Conservation (phyloP, 2,113 vertebrate genomes). For the Columba janthina region DNA sequence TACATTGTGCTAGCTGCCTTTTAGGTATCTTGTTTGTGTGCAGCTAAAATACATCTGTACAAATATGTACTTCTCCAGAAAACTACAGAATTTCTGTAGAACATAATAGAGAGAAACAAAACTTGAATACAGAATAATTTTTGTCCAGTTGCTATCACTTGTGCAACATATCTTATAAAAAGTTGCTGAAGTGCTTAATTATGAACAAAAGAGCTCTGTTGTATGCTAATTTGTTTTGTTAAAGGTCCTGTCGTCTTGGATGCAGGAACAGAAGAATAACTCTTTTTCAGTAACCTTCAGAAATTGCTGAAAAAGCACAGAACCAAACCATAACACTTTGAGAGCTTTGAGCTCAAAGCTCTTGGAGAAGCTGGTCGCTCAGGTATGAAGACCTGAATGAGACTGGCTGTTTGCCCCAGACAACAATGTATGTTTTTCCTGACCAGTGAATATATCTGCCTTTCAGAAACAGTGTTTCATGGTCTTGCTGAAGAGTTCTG, state of each 20-base stretch:
- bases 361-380: not conserved
- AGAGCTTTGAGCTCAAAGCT: not conserved
- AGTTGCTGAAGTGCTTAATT: not conserved
- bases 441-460: not conserved
- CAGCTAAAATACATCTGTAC: not conserved
- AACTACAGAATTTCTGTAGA: not conserved
- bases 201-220: not conserved
- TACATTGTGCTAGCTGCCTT: not conserved
- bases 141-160: not conserved
- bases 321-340: not conserved
- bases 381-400: not conserved
- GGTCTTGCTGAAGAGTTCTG: not conserved
- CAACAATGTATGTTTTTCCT: not conserved
- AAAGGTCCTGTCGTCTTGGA: not conserved
- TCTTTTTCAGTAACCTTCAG: not conserved
- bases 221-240: not conserved
- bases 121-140: not conserved
- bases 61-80: not conserved
- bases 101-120: not conserved
- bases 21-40: not conserved
- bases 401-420: not conserved
- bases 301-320: not conserved
- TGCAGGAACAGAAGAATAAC: not conserved
- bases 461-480: not conserved
- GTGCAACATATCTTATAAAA: not conserved